Percentiles rank a stretch among this genome's conserved stretches.
phyloP scores from a whole-genome alignment of 2,797 vertebrate genomes.

The Urophycis tenuis region DNA sequence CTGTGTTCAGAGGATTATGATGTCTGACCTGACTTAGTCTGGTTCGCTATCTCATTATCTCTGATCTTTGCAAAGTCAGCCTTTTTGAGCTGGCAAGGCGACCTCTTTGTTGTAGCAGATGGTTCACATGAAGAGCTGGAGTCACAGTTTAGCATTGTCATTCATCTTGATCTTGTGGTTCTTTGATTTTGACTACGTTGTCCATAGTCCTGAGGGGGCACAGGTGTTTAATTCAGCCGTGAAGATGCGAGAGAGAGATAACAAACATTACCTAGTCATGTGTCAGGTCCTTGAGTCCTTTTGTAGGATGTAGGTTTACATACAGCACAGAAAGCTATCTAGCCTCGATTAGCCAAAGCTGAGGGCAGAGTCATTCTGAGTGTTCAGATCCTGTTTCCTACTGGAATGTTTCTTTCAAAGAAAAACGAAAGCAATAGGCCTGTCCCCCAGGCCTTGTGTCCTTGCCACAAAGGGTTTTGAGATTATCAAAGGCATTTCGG shows the following conservation, averaged over 20 bases:
- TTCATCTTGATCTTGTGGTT: constrained; percentile 27
- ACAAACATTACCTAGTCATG: constrained; percentile 33
- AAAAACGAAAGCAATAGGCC: constrained; percentile 20
- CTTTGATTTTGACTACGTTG: constrained; percentile 26
- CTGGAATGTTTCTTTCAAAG: constrained; percentile 25
- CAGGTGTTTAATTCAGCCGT: constrained; percentile 25
- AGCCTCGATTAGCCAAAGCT: constrained; percentile 18
- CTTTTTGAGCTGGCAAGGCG: constrained; percentile 18
- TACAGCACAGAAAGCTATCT: constrained; percentile 17
- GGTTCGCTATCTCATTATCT: constrained; percentile 37
- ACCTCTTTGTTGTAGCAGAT: constrained; percentile 39
- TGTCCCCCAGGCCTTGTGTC: background rate
- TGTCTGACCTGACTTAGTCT: constrained; percentile 44
- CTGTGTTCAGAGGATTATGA: constrained; percentile 34
- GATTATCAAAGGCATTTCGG: constrained; percentile 18
- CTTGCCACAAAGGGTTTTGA: constrained; percentile 19
- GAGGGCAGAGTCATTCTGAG: constrained; percentile 4
- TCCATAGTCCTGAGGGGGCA: constrained; percentile 22
- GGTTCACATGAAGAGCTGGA: constrained; percentile 37
- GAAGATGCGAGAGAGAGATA: constrained; percentile 30
- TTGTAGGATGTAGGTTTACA: constrained; percentile 13
- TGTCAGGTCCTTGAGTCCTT: constrained; percentile 14
- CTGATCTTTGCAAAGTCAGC: constrained; percentile 22
- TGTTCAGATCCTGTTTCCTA: constrained; percentile 18
- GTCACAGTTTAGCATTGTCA: constrained; percentile 24